Evolutionary conservation across 2,888 invertebrate genomes (phyloP), one percentile per base, ranked within the genome.

Genomic region (Thymelicus acteon): DNA sequence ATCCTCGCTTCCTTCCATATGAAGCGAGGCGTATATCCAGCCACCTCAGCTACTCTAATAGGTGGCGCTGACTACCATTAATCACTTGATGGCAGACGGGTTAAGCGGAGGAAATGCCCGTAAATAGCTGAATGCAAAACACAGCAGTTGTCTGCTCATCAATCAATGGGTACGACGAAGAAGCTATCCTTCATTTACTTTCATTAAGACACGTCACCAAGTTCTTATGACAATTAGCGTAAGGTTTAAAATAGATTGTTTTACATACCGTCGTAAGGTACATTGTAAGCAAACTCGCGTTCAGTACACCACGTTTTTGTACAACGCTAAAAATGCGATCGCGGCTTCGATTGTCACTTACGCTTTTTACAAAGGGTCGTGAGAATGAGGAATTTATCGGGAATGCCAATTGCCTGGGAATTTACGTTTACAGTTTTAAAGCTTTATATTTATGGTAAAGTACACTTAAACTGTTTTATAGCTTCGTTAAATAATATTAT

Each of bases 121-220:
- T 92, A 93, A 93, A 93, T 93, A 93, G 92, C 88, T 89, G 85
- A 90, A 93, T 92, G 92, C 92, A 93, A 93, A 92, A 93, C 89
- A 88, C 88, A 87, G 86, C 88, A 90, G 89, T 92, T 90, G 92
- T 89, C 90, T 83, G 85, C 87, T 89, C 92, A 93, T 93, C 92
- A 92, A 93, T 93, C 93, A 93, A 87, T 85, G 77, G 76, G 74
- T 76, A 74, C 64, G 69, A 69, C 31, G 58, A 58, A 57, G 63
- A 57, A 69, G 58, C 69, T 47, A 69, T 62, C 69, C 58, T 54
- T 48, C 31, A 62, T 54, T 48, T 48, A 63, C 40, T 49, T 58
- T 63, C 19, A 19, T 48, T 6, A 40, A 48, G 44, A 24, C 60
- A 31, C 40, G 37, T 40, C 24, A 44, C 12, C 3, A 12, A 15